Conservation (phyloP, 2,113 vertebrate genomes). For the Osmerus mordax region DNA sequence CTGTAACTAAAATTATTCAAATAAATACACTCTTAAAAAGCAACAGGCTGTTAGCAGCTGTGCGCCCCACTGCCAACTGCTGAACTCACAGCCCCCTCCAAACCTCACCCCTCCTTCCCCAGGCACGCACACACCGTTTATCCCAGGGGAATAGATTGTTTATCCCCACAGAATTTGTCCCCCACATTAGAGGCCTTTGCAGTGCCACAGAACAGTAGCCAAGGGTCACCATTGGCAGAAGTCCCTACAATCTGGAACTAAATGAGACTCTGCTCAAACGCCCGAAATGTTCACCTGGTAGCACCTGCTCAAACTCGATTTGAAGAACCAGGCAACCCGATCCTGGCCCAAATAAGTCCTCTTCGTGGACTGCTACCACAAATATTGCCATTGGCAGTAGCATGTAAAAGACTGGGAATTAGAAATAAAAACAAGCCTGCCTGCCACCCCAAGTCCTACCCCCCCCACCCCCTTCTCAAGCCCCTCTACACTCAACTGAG, state of each 20-base stretch:
- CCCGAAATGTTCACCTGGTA: constrained; percentile 21
- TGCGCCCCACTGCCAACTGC: not conserved
- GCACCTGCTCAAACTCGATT: constrained; percentile 46
- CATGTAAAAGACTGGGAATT: constrained; percentile 41
- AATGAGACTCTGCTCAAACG: not conserved
- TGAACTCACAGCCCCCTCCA: not conserved
- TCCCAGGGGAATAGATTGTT: not conserved
- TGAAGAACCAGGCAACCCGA: not conserved
- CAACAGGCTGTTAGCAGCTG: constrained; percentile 33
- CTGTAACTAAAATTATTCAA: constrained; percentile 30
- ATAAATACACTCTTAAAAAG: constrained; percentile 40
- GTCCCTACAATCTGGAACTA: not conserved
- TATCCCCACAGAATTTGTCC: not conserved
- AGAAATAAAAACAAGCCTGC: constrained; percentile 50
- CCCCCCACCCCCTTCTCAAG: not conserved
- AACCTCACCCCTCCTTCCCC: constrained; percentile 5
- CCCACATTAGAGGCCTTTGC: not conserved
- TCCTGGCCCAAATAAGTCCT: constrained; percentile 25
- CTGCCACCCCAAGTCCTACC: not conserved
- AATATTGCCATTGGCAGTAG: constrained; percentile 38
- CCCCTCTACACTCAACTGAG: constrained; percentile 26
- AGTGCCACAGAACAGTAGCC: not conserved
- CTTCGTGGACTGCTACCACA: constrained; percentile 25
- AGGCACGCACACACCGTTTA: constrained; percentile 32
- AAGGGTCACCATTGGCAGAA: not conserved